These are phyloP conservation scores for Trisateles emortualis DNA, from an alignment of 2,888 invertebrate species.

Conservation along the genomic window DNA sequence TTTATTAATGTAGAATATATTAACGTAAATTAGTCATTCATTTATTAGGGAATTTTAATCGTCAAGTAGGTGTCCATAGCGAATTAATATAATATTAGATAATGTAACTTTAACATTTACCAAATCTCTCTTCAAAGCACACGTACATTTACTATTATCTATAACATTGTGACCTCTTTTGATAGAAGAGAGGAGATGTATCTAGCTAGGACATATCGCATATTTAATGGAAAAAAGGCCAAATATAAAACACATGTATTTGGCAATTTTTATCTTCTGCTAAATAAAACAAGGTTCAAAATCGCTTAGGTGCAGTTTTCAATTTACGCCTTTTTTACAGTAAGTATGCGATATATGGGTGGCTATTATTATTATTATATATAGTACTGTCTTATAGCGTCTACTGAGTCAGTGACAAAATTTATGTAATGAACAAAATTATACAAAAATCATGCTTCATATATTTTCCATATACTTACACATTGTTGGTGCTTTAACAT, in stretches of 20 bases:
- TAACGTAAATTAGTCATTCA: conserved; percentile 68
- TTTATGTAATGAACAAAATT: conserved; percentile 31
- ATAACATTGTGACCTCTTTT: no score
- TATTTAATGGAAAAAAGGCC: no score
- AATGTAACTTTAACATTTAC: conserved; percentile 73
- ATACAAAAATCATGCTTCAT: conserved; percentile 56
- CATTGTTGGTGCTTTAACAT: conserved; percentile 71
- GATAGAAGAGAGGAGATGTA: no score
- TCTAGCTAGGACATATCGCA: no score
- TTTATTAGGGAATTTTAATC: conserved; percentile 76
- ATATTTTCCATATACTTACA: conserved; percentile 62
- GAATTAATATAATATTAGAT: conserved; percentile 67
- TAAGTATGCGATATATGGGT: no score
- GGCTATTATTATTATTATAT: no score
- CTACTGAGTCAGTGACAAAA: conserved; percentile 34
- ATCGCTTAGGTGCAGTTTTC: no score
- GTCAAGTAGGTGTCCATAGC: conserved; percentile 73
- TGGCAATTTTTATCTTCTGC: no score
- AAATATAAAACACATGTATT: no score
- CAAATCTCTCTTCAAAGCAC: conserved; percentile 76
- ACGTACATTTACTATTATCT: conserved; percentile 49
- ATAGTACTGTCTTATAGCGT: no score
- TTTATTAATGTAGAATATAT: conserved; percentile 68
- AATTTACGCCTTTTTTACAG: no score
- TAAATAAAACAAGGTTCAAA: no score